Evolutionary conservation across 2,888 invertebrate genomes (phyloP), one percentile per base, ranked within the genome.

Genomic region (Dryocosmus kuriphilus): DNA sequence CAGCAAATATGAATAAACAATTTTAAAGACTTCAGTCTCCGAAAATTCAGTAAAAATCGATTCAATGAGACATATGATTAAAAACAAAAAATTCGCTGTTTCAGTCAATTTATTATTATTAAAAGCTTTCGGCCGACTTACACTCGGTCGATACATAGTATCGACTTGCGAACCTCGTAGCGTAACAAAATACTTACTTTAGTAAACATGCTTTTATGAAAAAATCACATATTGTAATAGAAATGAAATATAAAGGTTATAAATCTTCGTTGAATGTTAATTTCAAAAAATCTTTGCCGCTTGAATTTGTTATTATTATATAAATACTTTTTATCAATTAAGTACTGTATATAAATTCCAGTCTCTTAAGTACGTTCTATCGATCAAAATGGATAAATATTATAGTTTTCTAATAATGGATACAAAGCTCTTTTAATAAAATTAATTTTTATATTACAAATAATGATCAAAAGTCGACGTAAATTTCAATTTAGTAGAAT

Each of bases 101-200:
- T 57, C 57, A 57, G 24, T 46, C 46, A 67, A 19, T 67, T 46
- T 16, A 41, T 67, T 67, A 67, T 67, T 67, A 67, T 67, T 67
- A 67, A 67, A 67, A 67, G 67, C 67, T 46, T 27, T 41, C 41
- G 16, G 27, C 24, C 24, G 8, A 4, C 16, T 67, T 46, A 24
- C 38, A 22, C 19, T 67, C 24, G 27, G 41, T 27, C 67, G 46
- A 67, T 67, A 67, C 67, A 67, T 22, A n/a, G 46, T 67, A 67
- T 67, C 67, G 46, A 67, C 27, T 67, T 27, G 11, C 16, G 14
- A 27, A 67, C 57, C 6, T 24, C 57, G 24, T 57, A 24, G 57
- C 24, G 57, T 57, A 24, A 57, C 24, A 11, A 57, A 57, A 22
- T 57, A 4, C 57, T 57, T 57, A 22, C 22, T 24, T 57, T 4